These are phyloP conservation scores for Morelia viridis DNA, from an alignment of 2,797 vertebrate genomes.

Conservation along the genomic window DNA sequence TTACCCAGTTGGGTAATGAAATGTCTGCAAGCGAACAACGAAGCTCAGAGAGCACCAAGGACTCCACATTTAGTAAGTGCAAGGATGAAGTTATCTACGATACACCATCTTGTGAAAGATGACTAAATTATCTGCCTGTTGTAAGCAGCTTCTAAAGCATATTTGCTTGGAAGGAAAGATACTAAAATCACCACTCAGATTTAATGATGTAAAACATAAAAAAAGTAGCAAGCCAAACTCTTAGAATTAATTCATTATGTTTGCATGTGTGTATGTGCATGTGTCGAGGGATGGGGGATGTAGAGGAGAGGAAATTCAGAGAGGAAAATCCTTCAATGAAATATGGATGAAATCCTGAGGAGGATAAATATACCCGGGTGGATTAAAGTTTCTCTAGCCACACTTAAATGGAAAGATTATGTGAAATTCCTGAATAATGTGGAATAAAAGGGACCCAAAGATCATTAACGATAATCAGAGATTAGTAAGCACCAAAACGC, in stretches of 20 bases:
- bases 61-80: background rate
- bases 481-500: conserved; percentile 58
- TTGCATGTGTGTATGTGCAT: background rate
- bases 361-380: conserved; percentile 14
- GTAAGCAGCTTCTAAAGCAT: background rate
- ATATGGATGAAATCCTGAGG: conserved; percentile 10
- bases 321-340: conserved; percentile 18
- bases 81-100: background rate
- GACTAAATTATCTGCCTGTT: background rate
- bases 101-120: background rate
- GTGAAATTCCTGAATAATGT: conserved; percentile 50
- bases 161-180: background rate
- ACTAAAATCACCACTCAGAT: background rate
- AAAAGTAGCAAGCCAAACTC: background rate
- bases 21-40: background rate
- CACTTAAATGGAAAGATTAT: conserved; percentile 56
- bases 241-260: background rate
- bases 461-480: conserved; percentile 64
- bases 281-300: background rate
- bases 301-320: background rate
- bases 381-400: conserved; percentile 45
- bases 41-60: background rate
- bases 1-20: background rate
- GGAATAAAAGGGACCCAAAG: conserved; percentile 62
- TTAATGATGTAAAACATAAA: background rate